A percentile compares a stretch with the other conserved stretches of the same genome.
phyloP scores from a whole-genome alignment of 92 coral and sea anemone species.

The Zoanthus sansibaricus region DNA sequence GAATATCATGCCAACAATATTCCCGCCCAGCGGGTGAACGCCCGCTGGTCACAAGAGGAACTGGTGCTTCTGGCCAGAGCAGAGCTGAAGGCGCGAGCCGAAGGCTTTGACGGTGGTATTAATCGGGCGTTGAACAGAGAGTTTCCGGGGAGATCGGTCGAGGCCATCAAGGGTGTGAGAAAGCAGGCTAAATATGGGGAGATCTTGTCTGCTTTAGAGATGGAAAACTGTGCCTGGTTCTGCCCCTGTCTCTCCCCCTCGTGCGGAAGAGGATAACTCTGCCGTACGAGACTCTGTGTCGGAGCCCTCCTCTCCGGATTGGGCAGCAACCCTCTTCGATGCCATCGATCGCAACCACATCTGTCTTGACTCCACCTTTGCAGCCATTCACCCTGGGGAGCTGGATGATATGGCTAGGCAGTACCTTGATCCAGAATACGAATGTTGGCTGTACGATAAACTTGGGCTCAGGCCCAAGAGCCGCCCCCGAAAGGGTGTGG shows the following conservation, averaged over 20 bases:
- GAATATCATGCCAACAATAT: slow-evolving; percentile 36
- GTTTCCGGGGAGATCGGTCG: not conserved
- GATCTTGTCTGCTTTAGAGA: not conserved
- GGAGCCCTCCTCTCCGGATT: no score
- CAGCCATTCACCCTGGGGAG: no score
- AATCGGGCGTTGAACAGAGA: not conserved
- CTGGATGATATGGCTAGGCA: no score
- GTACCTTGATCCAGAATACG: no score
- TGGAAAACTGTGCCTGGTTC: not conserved
- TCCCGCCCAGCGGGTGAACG: slow-evolving; percentile 43
- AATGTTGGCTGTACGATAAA: no score
- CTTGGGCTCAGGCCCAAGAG: no score
- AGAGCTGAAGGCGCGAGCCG: slow-evolving; percentile 19
- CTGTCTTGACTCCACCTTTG: no score
- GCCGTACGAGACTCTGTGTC: no score
- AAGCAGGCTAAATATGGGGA: not conserved
- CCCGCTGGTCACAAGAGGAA: slow-evolving; percentile 57
- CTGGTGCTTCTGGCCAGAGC: slow-evolving; percentile 52
- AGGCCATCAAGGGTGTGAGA: not conserved
- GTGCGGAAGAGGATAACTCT: not conserved
- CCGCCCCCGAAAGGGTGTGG: no score
- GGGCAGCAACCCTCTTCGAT: no score
- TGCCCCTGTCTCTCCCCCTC: not conserved
- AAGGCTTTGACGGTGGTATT: not conserved
- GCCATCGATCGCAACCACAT: no score